phyloP scores from a whole-genome alignment of 2,888 invertebrate genomes.

The Podotricha telesiphe region DNA sequence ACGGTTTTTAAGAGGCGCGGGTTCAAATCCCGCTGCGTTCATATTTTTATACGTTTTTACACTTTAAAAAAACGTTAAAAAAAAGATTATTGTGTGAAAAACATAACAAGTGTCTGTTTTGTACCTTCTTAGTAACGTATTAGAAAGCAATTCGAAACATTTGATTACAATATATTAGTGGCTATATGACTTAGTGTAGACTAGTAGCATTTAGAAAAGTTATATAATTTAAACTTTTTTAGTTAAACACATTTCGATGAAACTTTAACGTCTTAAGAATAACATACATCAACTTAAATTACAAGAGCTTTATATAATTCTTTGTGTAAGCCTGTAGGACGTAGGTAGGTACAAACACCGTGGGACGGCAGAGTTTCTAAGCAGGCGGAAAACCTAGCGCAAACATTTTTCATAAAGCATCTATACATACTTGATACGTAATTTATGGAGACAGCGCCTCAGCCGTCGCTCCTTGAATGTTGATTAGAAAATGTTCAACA shows the following conservation, averaged over 20 bases:
- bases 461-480: slow-evolving; percentile 70
- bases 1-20: no score
- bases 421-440: slow-evolving; percentile 77
- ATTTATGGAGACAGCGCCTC: slow-evolving; percentile 78
- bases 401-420: slow-evolving; percentile 80
- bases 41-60: no score
- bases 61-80: no score
- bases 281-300: background rate
- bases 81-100: no score
- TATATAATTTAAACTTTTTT: background rate
- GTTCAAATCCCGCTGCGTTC: no score
- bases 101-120: no score
- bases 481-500: slow-evolving; percentile 70
- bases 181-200: no score
- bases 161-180: no score
- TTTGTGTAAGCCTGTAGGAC: slow-evolving; percentile 56
- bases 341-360: slow-evolving; percentile 37
- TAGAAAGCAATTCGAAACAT: no score
- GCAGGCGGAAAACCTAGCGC: slow-evolving; percentile 59
- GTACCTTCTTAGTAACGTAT: no score
- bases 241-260: background rate
- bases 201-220: background rate
- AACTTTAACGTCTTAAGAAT: background rate
- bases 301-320: background rate
- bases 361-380: slow-evolving; percentile 55